Evolutionary conservation across 2,113 vertebrate genomes (phyloP).

Genomic region (Machaerirhynchus nigripectus): DNA sequence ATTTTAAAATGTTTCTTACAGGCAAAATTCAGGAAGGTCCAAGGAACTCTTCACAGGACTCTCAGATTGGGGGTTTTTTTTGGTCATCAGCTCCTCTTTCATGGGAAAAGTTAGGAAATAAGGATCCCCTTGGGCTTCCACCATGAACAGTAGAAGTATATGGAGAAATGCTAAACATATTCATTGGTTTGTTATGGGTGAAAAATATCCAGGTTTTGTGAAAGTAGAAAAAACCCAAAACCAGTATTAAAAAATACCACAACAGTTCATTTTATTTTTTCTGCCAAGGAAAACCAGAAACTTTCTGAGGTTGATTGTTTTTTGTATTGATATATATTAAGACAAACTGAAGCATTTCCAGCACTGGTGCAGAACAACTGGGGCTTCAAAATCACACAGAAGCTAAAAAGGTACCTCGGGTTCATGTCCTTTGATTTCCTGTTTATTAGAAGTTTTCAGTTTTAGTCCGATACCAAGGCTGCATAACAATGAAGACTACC

Average conservation of each 20-base stretch:
- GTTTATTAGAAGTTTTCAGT: neutral
- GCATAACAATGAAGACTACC: neutral
- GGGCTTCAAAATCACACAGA: neutral
- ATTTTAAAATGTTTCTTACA: neutral
- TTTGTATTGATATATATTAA: neutral
- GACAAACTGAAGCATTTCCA: neutral
- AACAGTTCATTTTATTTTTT: neutral
- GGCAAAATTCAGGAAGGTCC: neutral
- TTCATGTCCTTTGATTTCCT: neutral
- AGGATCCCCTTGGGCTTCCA: neutral
- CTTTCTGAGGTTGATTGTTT: neutral
- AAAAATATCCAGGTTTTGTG: neutral
- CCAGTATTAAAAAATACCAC: neutral
- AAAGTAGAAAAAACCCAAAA: neutral
- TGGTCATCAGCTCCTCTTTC: neutral
- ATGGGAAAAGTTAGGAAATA: neutral
- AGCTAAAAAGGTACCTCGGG: neutral
- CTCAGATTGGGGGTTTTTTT: rapidly evolving
- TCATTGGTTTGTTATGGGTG: neutral
- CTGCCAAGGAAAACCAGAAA: neutral
- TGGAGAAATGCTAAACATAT: neutral
- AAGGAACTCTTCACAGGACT: neutral
- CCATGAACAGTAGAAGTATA: neutral
- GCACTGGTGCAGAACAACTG: neutral
- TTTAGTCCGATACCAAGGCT: neutral